Conservation (phyloP, 2,888 invertebrate species). For the Tiphia femorata region DNA sequence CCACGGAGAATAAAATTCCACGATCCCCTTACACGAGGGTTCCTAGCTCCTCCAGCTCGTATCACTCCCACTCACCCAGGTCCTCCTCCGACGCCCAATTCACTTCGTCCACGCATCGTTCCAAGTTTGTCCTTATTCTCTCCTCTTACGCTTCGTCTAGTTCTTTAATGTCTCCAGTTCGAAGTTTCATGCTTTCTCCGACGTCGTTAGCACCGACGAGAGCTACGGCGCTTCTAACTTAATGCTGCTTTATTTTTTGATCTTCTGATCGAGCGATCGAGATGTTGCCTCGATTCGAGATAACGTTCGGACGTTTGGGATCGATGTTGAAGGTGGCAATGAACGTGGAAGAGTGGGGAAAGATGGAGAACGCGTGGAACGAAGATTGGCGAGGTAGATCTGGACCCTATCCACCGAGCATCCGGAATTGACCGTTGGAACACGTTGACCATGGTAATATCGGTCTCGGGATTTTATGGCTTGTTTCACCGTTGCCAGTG, state of each 20-base stretch:
- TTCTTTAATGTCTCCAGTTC: slow-evolving; percentile 4
- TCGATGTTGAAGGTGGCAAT: no score
- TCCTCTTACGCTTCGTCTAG: slow-evolving; percentile 5
- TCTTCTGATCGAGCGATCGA: no score
- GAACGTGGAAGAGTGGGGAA: no score
- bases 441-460: slow-evolving; percentile 45
- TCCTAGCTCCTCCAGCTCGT: neutral
- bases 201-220: neutral
- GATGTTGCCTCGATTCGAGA: no score
- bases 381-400: no score
- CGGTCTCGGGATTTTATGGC: slow-evolving; percentile 45
- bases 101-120: slow-evolving; percentile 32
- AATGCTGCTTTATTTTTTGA: no score
- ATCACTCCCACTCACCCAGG: neutral
- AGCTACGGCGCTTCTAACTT: no score
- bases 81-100: slow-evolving; percentile 27
- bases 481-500: slow-evolving; percentile 38
- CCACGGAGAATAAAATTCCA: slow-evolving; percentile 56
- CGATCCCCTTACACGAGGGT: no score
- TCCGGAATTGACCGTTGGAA: slow-evolving; percentile 46
- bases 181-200: neutral
- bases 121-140: slow-evolving; percentile 15
- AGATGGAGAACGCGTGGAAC: no score
- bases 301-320: no score
- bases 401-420: slow-evolving; percentile 32